A percentile compares a stretch with the other conserved stretches of the same genome.
These are phyloP conservation scores for Sebastes diploproa DNA, from an alignment of 2,797 vertebrate genomes.

Conservation along the genomic window DNA sequence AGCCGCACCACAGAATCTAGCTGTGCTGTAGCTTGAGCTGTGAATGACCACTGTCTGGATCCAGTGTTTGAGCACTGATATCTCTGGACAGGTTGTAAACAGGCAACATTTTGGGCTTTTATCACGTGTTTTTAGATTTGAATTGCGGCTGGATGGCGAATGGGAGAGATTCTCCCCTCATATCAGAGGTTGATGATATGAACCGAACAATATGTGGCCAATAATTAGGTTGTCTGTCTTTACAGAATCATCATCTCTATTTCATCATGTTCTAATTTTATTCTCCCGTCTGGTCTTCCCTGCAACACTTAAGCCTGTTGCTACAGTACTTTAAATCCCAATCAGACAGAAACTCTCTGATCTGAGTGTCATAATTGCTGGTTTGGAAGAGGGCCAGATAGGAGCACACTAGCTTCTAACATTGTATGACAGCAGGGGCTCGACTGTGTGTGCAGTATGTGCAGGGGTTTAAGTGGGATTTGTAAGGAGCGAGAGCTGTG, in stretches of 20 bases:
- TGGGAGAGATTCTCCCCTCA: background rate
- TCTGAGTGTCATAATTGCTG: background rate
- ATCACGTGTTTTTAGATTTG: background rate
- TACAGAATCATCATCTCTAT: background rate
- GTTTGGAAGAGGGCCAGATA: background rate
- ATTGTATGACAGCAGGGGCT: background rate
- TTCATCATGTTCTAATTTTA: background rate
- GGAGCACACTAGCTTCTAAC: background rate
- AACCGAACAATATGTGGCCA: background rate
- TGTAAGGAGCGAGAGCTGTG: background rate
- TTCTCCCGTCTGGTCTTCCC: conserved; percentile 3
- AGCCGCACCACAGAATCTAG: background rate
- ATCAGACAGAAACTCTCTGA: conserved; percentile 23
- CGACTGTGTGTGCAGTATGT: background rate
- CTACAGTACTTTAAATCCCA: conserved; percentile 18
- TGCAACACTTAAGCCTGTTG: background rate
- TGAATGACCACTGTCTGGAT: background rate
- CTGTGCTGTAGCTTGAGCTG: background rate
- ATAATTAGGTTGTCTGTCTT: background rate
- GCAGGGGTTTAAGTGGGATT: conserved; percentile 18
- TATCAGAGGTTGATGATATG: background rate
- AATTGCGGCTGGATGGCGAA: background rate
- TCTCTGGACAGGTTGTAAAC: background rate
- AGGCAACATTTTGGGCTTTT: background rate
- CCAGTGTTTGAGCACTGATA: background rate